Base-by-base conservation (phyloP, 37 sponge, comb jelly and placozoan genomes). In the Crambe crambe region DNA sequence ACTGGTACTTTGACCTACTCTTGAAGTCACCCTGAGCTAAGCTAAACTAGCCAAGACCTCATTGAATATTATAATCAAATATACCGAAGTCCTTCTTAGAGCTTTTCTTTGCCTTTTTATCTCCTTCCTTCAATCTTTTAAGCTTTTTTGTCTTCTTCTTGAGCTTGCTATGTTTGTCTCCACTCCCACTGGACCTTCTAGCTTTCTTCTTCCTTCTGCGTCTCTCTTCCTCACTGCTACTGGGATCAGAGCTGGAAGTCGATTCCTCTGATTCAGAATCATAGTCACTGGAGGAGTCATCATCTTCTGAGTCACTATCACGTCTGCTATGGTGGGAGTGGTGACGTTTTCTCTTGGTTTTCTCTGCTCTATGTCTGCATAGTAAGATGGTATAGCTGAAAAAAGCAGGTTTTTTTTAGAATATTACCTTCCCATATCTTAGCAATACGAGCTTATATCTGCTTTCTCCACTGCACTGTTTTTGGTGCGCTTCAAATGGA, bases 101-200 rank as follows among this genome's bases (percentile, higher is more conserved):
- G 12, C 8, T 68, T 68, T 37, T 68, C 69, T 23, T 41, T 18
- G 34, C 21, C 76, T 59, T 43, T 70, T 39, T 40, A 40, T 32
- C 6, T 22, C 37, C 40, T 21, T 12, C 51, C 12, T 70, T 70
- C 41, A 40, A 3, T 42, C 23, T 12, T 12, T 47, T 47, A 12
- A 15, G 51, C 51, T 47, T 42, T 36, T 70, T 39, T 42, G 1
- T 3, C 40, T 42, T 70, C 64, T 71, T 43, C 64, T 54, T 58
- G 27, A 36, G 18, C 73, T 69, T 72, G 39, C 34, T 64, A 26
- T 43, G 40, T n/a, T 74, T 29, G 47, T 65, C 29, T 56, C 58
- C 83, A 34, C 70, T 26, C n/a, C 42, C 56, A 73, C 66, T 83
- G 56, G 83, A 41, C 41, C 56, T 21, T 15, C 74, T 38, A 10